Conservation (phyloP, 1,140 invertebrate genomes). For the Drosophila pandora region DNA sequence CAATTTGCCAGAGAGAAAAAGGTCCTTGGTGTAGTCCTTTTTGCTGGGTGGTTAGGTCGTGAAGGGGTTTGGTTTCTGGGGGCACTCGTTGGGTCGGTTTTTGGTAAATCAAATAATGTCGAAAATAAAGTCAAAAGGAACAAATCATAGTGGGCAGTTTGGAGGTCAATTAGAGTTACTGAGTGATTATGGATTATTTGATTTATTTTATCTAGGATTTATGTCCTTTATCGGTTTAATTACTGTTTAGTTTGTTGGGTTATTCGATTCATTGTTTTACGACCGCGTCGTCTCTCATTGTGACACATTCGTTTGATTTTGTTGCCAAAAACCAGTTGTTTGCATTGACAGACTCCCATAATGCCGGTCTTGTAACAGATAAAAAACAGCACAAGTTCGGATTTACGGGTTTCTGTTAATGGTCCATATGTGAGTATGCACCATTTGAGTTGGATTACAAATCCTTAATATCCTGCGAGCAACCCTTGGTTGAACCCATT, state of each 20-base stretch:
- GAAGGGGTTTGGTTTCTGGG: slow-evolving; percentile 30
- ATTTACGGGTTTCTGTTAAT: slow-evolving; percentile 84
- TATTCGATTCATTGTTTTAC: background rate
- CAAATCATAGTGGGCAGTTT: slow-evolving; percentile 10
- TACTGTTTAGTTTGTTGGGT: background rate
- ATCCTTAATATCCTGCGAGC: slow-evolving; percentile 18
- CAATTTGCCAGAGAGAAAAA: slow-evolving; percentile 84
- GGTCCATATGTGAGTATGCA: slow-evolving; percentile 83
- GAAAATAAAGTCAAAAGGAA: slow-evolving; percentile 17
- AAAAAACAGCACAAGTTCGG: slow-evolving; percentile 84
- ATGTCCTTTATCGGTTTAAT: background rate
- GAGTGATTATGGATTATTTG: background rate
- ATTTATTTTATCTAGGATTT: background rate
- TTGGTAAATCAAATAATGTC: slow-evolving; percentile 24
- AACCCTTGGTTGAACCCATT: slow-evolving; percentile 30
- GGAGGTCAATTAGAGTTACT: background rate
- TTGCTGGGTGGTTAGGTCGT: slow-evolving; percentile 53
- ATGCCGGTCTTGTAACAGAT: slow-evolving; percentile 83
- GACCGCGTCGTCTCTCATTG: background rate
- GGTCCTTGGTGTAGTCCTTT: slow-evolving; percentile 77
- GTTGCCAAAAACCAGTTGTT: slow-evolving; percentile 83
- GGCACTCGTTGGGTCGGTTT: slow-evolving; percentile 10
- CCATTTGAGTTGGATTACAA: slow-evolving; percentile 61
- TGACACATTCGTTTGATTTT: slow-evolving; percentile 33
- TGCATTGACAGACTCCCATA: slow-evolving; percentile 84